A percentile compares a stretch with the other conserved stretches of the same genome.
Evolutionary conservation across 2,113 vertebrate genomes (phyloP).

Genomic region (Rhinolophus ferrumequinum): DNA sequence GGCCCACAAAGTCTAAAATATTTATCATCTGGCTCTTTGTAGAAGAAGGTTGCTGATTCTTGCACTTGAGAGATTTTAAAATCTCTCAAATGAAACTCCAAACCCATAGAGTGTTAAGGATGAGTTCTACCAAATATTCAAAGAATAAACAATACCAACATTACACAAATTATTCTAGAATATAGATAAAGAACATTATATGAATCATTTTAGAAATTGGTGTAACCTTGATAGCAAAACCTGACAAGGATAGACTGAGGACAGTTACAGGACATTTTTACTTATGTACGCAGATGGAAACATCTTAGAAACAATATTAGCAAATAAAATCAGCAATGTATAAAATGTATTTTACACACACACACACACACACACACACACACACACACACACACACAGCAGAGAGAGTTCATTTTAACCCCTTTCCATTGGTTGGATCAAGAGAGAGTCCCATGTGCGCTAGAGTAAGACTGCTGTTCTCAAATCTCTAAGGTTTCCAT

Average conservation of each 20-base stretch:
- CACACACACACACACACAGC: background rate
- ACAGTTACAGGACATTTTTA: background rate
- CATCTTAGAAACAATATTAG: background rate
- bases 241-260: background rate
- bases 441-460: background rate
- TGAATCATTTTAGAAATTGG: background rate
- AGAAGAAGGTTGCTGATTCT: background rate
- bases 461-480: background rate
- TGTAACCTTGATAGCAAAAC: background rate
- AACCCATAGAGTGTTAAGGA: background rate
- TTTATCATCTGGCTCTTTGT: background rate
- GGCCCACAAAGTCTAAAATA: background rate
- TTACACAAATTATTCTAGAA: background rate
- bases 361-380: background rate
- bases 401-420: background rate
- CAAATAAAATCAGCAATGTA: background rate
- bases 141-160: background rate
- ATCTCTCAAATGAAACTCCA: background rate
- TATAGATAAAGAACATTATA: background rate
- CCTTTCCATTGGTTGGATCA: background rate
- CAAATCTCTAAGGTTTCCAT: background rate
- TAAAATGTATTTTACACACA: background rate
- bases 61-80: slow-evolving; percentile 8
- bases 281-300: background rate
- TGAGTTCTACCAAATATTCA: background rate